Evolutionary conservation across 1,140 invertebrate genomes (phyloP).

Genomic region (Muscidifurax raptorellus): DNA sequence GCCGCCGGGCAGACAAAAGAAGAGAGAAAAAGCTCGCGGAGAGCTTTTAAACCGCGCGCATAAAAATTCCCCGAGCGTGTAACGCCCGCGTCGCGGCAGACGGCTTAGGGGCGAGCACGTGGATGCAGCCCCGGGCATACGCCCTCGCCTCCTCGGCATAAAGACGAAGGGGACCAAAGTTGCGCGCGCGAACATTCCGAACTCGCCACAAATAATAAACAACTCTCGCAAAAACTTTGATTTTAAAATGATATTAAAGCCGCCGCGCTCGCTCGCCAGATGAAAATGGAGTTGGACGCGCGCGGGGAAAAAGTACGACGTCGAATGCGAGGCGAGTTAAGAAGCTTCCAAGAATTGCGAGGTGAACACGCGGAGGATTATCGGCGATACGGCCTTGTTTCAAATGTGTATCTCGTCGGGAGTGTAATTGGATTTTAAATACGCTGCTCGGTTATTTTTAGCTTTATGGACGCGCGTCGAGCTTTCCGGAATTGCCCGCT

Average conservation of each 20-base stretch:
- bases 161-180: conserved; percentile 31
- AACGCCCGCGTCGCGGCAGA: background rate
- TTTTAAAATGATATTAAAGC: conserved; percentile 70
- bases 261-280: conserved; percentile 24
- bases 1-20: background rate
- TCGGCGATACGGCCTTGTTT: background rate
- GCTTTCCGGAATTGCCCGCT: too few relatives aligned
- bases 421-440: background rate
- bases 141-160: background rate
- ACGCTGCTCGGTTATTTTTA: too few relatives aligned
- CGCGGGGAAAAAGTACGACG: background rate
- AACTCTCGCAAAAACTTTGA: conserved; percentile 65
- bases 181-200: conserved; percentile 13
- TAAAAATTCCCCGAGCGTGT: conserved; percentile 38
- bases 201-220: conserved; percentile 66
- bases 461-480: too few relatives aligned
- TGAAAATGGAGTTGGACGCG: conserved; percentile 5
- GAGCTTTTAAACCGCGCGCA: background rate
- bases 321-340: background rate
- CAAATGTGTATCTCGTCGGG: too few relatives aligned
- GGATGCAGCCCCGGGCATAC: background rate
- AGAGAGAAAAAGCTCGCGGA: background rate
- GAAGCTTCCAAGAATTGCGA: background rate
- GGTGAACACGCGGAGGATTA: background rate
- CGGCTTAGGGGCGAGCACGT: conserved; percentile 3